phyloP scores from a whole-genome alignment of 2,888 invertebrate genomes.

The Octonoba sinensis region DNA sequence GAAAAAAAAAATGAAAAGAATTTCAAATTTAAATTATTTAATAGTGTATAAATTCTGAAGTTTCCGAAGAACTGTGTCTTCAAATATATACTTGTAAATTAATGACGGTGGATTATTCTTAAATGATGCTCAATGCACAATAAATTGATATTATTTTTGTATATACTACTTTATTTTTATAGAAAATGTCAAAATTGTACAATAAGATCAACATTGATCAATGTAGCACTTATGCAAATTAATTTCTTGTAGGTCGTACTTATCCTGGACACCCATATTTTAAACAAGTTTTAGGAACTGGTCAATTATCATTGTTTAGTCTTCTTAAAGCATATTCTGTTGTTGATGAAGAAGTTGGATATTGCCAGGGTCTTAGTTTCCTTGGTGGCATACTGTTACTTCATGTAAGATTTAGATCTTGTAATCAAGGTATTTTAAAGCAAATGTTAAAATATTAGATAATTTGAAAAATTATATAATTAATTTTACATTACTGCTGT shows the following conservation, averaged over 20 bases:
- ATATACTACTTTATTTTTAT: too few species aligned
- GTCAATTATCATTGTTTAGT: constrained; percentile 93
- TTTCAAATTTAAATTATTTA: too few species aligned
- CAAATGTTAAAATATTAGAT: background rate
- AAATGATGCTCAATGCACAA: too few species aligned
- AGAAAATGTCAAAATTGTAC: too few species aligned
- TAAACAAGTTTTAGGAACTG: constrained; percentile 89
- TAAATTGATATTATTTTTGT: too few species aligned
- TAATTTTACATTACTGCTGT: background rate
- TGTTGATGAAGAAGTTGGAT: constrained; percentile 88
- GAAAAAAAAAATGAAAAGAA: too few species aligned
- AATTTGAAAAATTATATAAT: background rate
- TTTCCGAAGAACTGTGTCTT: too few species aligned
- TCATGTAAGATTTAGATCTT: constrained; percentile 79
- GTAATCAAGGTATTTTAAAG: background rate
- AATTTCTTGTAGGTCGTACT: constrained; percentile 78
- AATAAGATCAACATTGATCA: too few species aligned
- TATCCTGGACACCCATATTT: constrained; percentile 96
- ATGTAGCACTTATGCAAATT: too few species aligned
- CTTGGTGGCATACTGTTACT: constrained; percentile 92
- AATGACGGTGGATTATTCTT: too few species aligned
- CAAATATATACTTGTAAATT: too few species aligned
- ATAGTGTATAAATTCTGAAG: too few species aligned
- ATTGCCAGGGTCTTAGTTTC: constrained; percentile 96
- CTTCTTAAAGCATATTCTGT: constrained; percentile 95